phyloP scores from a whole-genome alignment of 2,888 invertebrate species.

The Spilosoma lubricipeda region DNA sequence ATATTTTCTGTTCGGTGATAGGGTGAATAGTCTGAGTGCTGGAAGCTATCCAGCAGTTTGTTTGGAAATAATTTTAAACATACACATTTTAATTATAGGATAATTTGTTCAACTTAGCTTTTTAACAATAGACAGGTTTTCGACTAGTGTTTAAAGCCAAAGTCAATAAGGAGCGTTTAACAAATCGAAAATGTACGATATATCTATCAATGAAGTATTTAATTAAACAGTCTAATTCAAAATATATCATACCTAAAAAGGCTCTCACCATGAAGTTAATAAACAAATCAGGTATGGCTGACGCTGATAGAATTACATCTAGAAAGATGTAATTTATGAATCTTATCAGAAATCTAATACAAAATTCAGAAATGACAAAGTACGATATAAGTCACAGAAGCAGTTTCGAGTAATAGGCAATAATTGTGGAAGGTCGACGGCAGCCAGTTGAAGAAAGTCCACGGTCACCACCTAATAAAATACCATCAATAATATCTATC shows the following conservation, averaged over 20 bases:
- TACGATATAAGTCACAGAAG: slow-evolving; percentile 29
- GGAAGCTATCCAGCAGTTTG: too few relatives aligned
- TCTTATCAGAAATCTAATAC: slow-evolving; percentile 11
- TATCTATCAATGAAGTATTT: not conserved
- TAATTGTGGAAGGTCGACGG: slow-evolving; percentile 58
- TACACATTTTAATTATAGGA: too few relatives aligned
- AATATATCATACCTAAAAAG: not conserved
- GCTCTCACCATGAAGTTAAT: too few relatives aligned
- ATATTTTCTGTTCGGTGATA: too few relatives aligned
- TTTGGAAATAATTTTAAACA: too few relatives aligned
- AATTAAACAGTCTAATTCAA: not conserved
- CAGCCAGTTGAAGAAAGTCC: slow-evolving; percentile 55
- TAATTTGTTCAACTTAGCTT: too few relatives aligned
- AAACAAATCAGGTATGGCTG: not conserved
- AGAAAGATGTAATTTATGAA: not conserved
- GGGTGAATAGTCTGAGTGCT: too few relatives aligned
- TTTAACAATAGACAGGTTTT: too few relatives aligned
- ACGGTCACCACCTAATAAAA: slow-evolving; percentile 54
- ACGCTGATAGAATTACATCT: not conserved
- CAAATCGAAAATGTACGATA: too few relatives aligned
- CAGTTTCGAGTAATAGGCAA: slow-evolving; percentile 51
- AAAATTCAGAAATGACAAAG: slow-evolving; percentile 22
- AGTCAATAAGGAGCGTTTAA: not conserved
- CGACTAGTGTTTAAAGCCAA: not conserved
- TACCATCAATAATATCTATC: too few relatives aligned